Evolutionary conservation across 2,888 invertebrate species (phyloP), one percentile per base, ranked within the genome.

Genomic region (Lycia hirtaria): DNA sequence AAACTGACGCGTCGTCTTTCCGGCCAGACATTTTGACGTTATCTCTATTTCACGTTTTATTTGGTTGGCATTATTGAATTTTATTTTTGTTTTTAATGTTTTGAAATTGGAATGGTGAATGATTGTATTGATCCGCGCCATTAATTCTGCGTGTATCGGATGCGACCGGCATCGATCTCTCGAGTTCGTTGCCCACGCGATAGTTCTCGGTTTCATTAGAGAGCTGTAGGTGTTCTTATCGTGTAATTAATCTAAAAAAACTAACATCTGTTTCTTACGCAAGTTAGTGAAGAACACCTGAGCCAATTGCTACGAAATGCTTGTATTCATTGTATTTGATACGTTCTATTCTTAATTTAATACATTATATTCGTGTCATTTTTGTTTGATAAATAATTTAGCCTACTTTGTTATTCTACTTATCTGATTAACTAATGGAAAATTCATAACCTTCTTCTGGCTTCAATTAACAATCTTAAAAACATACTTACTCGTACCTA

Each of bases 1-100:
- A 84, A 85, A 87, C 76, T 80, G 76, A 81, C 75, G 76, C 82
- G 82, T 75, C 81, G 73, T 85, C 71, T 73, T 80, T 68, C 70
- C 73, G 57, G 48, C 65, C 40, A 58, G 64, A 64, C 60, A 62
- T 69, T 67, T 63, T 76, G 79, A 77, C 78, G 68, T 77, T 79
- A 80, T 80, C 78, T 76, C 32, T 62, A 37, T 68, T 72, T 67
- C 47, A 52, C 51, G 35, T 57, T 57, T 72, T 70, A 54, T 70
- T 73, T 60, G 67, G 67, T 71, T 69, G 67, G 49, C 47, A 71
- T 72, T 73, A 76, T 80, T 73, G 73, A 76, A 76, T 71, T 69
- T 69, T 33, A 19, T 58, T 62, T 60, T 65, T 56, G 51, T 66
- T 68, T 60, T 68, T 60, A 45, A 61, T 68, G 67, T 69, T 69